Conservation (phyloP, 1,140 invertebrate genomes). For the Callitettix versicolor region DNA sequence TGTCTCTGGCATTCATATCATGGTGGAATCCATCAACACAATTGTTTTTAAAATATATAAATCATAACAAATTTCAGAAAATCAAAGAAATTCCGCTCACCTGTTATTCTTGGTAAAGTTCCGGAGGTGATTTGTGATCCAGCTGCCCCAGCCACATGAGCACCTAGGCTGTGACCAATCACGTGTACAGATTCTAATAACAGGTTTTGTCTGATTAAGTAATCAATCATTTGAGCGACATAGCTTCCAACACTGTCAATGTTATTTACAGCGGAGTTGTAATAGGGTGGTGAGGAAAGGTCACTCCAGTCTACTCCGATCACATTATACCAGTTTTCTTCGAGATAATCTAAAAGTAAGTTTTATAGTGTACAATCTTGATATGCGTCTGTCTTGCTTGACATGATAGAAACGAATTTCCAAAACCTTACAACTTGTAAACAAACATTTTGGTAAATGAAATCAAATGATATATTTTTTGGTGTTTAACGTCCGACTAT, state of each 20-base stretch:
- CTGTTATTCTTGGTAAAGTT: slow-evolving; percentile 45
- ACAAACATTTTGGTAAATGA: no score
- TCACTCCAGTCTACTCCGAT: slow-evolving; percentile 46
- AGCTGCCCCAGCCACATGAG: slow-evolving; percentile 65
- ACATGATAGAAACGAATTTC: no score
- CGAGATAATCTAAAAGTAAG: slow-evolving; percentile 10
- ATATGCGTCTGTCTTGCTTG: no score
- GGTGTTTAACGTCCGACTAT: no score
- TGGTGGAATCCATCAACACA: no score
- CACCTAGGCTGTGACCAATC: slow-evolving; percentile 74
- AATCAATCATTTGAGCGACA: slow-evolving; percentile 47
- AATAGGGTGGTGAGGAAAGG: slow-evolving; percentile 32
- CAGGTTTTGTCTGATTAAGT: slow-evolving; percentile 39
- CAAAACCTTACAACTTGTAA: no score
- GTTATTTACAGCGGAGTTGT: slow-evolving; percentile 39
- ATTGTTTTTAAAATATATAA: no score
- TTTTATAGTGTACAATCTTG: no score
- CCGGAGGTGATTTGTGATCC: slow-evolving; percentile 44
- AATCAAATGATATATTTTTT: no score
- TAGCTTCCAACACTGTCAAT: slow-evolving; percentile 50
- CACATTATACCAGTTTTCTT: slow-evolving; percentile 38
- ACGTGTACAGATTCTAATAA: slow-evolving; percentile 50
- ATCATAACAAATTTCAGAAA: no score
- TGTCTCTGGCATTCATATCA: no score
- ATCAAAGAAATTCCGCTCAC: no score